Evolutionary conservation across 2,113 vertebrate genomes (phyloP).

Genomic region (Baryphthengus martii): DNA sequence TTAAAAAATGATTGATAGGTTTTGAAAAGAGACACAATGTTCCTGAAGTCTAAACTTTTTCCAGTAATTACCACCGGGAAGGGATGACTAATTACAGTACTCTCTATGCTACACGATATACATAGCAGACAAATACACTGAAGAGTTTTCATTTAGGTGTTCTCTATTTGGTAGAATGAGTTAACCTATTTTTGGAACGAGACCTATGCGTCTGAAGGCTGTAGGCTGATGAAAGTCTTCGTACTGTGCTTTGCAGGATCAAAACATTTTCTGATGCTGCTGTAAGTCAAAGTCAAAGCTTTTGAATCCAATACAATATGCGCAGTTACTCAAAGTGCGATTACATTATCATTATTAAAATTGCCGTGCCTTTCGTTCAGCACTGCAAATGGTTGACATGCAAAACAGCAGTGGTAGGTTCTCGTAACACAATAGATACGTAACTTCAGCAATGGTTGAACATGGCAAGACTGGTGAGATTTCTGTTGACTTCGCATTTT

Average conservation of each 20-base stretch:
- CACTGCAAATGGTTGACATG: neutral
- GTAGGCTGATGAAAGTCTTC: conserved; percentile 25
- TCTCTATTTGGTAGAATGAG: conserved; percentile 34
- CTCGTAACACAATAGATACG: neutral
- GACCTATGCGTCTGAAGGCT: conserved; percentile 32
- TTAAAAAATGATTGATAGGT: conserved; percentile 7
- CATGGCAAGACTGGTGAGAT: neutral
- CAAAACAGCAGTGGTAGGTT: neutral
- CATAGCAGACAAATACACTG: conserved; percentile 35
- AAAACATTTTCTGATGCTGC: conserved; percentile 51
- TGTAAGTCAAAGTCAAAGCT: conserved; percentile 43
- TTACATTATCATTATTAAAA: conserved; percentile 42
- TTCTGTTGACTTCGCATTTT: neutral
- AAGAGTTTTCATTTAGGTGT: conserved; percentile 37
- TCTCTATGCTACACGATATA: neutral
- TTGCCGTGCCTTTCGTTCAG: neutral
- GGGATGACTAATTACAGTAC: conserved; percentile 26
- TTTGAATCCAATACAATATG: conserved; percentile 19
- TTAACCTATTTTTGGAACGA: conserved; percentile 51
- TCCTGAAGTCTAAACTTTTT: conserved; percentile 31
- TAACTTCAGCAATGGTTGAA: neutral
- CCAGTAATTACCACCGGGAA: conserved; percentile 17
- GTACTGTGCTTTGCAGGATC: neutral
- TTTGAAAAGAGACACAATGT: conserved; percentile 7
- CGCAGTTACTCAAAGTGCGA: conserved; percentile 24